A percentile compares a stretch with the other conserved stretches of the same genome.
These are phyloP conservation scores for Diaphora mendica DNA, from an alignment of 2,888 invertebrate species.

Conservation along the genomic window DNA sequence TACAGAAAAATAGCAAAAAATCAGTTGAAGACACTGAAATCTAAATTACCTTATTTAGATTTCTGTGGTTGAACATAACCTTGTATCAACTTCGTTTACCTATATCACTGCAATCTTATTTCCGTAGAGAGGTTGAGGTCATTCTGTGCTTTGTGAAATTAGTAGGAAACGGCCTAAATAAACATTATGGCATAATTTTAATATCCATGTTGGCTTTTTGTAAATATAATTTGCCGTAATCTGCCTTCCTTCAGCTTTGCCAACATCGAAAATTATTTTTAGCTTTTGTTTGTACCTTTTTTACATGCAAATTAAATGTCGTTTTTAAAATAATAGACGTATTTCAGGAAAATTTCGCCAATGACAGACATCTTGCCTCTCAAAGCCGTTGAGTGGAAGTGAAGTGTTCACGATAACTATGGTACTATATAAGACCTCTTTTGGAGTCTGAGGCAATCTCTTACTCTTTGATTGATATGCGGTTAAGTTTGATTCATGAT, in stretches of 20 bases:
- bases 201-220: constrained; percentile 46
- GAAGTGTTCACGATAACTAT: background rate
- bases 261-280: constrained; percentile 44
- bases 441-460: background rate
- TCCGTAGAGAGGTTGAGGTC: constrained; percentile 19
- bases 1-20: no score
- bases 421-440: background rate
- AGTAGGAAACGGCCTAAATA: constrained; percentile 45
- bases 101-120: constrained; percentile 5
- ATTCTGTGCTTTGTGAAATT: constrained; percentile 42
- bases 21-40: no score
- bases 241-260: constrained; percentile 43
- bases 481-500: background rate
- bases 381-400: background rate
- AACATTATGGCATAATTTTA: constrained; percentile 48
- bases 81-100: constrained; percentile 8
- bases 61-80: no score
- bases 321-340: constrained; percentile 8
- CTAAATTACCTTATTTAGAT: no score
- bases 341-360: background rate
- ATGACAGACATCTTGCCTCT: background rate
- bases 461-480: background rate
- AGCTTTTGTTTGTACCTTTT: constrained; percentile 31
- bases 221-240: constrained; percentile 48
- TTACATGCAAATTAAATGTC: constrained; percentile 26